A percentile compares a stretch with the other conserved stretches of the same genome.
Conservation (phyloP, 2,113 vertebrate species). For the Sus scrofa region DNA sequence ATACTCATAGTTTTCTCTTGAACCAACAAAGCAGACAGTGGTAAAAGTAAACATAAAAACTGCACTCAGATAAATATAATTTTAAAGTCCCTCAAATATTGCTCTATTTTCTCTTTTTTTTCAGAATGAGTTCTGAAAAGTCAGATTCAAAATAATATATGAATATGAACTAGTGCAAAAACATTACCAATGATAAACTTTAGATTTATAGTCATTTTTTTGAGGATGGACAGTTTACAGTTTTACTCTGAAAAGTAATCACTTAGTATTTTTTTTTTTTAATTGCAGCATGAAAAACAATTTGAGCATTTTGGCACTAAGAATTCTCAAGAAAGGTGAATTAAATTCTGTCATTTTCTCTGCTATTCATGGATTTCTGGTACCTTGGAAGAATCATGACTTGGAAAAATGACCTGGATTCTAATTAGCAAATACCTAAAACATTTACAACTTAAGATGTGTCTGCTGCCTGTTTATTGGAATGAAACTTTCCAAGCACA, state of each 20-base stretch:
- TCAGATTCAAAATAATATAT: background rate
- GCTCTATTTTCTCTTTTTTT: background rate
- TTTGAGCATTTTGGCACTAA: background rate
- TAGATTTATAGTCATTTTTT: background rate
- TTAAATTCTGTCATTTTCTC: background rate
- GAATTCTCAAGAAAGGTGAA: conserved; percentile 1
- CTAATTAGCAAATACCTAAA: background rate
- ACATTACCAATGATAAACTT: background rate
- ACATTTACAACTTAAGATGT: background rate
- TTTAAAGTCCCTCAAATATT: background rate
- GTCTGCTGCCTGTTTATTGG: background rate
- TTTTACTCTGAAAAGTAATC: background rate
- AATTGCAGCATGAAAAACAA: background rate
- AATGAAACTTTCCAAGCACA: background rate
- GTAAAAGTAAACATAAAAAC: background rate
- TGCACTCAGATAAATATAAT: background rate
- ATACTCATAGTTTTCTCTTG: background rate
- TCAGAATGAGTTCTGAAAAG: background rate
- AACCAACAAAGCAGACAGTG: background rate
- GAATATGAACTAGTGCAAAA: background rate
- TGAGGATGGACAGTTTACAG: background rate
- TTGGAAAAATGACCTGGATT: background rate
- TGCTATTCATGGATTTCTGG: background rate
- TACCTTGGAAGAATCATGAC: background rate
- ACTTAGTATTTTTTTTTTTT: background rate